Evolutionary conservation across 2,888 invertebrate species (phyloP), one percentile per base, ranked within the genome.

Genomic region (Tiphia femorata): DNA sequence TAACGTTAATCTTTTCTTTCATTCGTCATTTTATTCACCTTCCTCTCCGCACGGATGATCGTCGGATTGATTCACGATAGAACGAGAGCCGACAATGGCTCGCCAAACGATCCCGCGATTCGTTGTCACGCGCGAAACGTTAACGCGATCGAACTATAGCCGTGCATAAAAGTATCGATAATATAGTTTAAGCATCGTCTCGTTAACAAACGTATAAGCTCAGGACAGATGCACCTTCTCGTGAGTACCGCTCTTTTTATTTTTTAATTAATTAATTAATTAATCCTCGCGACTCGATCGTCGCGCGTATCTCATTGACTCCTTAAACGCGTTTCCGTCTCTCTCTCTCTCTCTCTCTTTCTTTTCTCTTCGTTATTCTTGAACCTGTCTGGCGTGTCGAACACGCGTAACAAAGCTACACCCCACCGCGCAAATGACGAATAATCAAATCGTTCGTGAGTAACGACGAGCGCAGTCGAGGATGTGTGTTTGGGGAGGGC

Each of bases 161-260:
- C 71, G 70, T 73, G 75, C 80, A 82, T 82, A 80, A 81, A 82
- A 82, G 81, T 82, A 81, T 80, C 56, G 76, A 80, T 81, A 82
- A 81, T 81, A 81, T 80, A 70, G 75, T 80, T 70, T 76, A 82
- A 82, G 82, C 81, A 80, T 81, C 67, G 76, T 78, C 76, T 80
- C 76, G 56, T 70, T 81, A 82, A 82, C 81, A 82, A 81, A 82
- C 80, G 72, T 81, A 82, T 80, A 82, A 82, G 82, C 82, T 82
- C 80, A 79, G 79, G 79, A 80, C 78, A 81, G 76, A 80, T 76
- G 72, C 62, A 66, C 52, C 52, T 64, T 64, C 62, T 20, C 25
- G 2, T 64, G 55, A 53, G 46, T 58, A 64, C 57, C 43, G 62
- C 58, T 64, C 57, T 59, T 47, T 69, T 47, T 44, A 49, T 51